Conservation (phyloP, 1,140 invertebrate genomes). For the Tetramorium alpestre region DNA sequence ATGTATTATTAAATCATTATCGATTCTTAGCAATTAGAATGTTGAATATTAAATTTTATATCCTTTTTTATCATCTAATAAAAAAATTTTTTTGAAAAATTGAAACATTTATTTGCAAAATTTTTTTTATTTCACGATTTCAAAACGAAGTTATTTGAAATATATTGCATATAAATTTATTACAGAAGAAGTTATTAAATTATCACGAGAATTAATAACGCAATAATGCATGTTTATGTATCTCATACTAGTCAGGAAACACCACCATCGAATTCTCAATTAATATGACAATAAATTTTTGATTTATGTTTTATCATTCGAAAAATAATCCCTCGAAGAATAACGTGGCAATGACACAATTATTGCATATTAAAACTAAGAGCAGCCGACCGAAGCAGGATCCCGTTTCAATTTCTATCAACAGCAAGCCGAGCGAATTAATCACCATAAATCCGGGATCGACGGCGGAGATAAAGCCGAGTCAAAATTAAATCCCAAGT, state of each 20-base stretch:
- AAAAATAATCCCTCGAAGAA: neutral
- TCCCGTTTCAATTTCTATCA: constrained; percentile 47
- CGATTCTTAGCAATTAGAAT: neutral
- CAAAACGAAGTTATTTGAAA: neutral
- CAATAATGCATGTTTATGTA: neutral
- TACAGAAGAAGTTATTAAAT: neutral
- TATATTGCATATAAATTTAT: neutral
- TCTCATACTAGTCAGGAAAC: neutral
- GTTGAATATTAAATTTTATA: neutral
- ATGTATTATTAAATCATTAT: neutral
- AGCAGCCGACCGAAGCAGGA: no score
- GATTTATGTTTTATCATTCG: neutral
- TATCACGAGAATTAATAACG: neutral
- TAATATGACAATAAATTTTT: neutral
- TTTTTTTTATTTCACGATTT: neutral
- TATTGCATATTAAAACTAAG: neutral
- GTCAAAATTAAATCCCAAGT: constrained; percentile 60
- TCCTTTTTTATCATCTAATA: neutral
- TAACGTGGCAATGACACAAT: neutral
- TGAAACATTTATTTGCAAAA: no score
- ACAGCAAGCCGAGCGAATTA: constrained; percentile 50
- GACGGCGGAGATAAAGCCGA: constrained; percentile 58
- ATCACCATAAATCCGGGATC: constrained; percentile 59
- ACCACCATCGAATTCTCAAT: neutral
- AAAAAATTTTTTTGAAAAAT: neutral